Conservation (phyloP, 2,797 vertebrate genomes). For the Hypotaenidia okinawae region DNA sequence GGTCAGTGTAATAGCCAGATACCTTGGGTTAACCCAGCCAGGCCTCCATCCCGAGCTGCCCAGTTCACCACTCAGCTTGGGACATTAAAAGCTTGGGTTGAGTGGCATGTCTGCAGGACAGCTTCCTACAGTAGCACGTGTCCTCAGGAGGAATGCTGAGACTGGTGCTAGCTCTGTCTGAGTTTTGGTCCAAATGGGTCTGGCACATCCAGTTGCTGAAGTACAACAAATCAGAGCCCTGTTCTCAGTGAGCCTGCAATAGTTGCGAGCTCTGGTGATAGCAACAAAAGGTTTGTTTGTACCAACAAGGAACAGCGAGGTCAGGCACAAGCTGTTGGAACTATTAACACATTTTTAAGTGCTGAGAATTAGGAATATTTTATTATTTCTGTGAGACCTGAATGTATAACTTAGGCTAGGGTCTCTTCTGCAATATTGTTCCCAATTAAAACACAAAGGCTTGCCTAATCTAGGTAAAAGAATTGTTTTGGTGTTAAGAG, state of each 20-base stretch:
- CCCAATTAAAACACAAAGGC: neutral
- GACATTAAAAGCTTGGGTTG: neutral
- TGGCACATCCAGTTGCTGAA: neutral
- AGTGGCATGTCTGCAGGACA: neutral
- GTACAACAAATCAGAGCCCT: constrained; percentile 16
- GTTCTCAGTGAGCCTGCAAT: constrained; percentile 23
- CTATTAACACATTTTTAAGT: constrained; percentile 62
- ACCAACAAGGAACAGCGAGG: constrained; percentile 51
- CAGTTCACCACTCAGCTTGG: neutral
- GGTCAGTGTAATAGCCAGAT: neutral
- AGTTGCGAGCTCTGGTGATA: constrained; percentile 28
- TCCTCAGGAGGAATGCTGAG: constrained; percentile 11
- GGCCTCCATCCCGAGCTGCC: neutral
- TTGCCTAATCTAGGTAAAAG: neutral
- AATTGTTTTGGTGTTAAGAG: neutral
- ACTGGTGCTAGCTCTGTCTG: neutral
- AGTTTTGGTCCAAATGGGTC: constrained; percentile 33
- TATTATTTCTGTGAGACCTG: constrained; percentile 49
- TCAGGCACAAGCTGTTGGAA: constrained; percentile 62
- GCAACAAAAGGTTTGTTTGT: constrained; percentile 67
- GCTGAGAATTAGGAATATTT: constrained; percentile 61
- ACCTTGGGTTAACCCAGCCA: neutral
- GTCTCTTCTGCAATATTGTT: neutral
- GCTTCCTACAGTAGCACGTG: neutral
- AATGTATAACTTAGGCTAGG: neutral